Percentiles rank a stretch among this genome's conserved stretches.
phyloP scores from a whole-genome alignment of 2,888 invertebrate species.

The Psylliodes chrysocephalus region DNA sequence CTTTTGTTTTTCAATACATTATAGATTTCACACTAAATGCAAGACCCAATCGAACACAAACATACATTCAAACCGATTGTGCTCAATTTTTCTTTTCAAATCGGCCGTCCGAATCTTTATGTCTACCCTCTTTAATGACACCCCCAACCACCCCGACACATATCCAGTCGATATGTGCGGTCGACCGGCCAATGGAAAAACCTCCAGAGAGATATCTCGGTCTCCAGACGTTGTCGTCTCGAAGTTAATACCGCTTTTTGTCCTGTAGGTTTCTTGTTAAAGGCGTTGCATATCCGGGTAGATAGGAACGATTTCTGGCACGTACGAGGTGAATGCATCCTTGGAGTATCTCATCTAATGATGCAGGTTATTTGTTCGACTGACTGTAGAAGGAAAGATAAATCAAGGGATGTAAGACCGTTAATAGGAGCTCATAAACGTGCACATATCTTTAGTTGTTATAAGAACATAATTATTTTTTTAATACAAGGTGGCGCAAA shows the following conservation, averaged over 20 bases:
- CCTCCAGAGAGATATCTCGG: neutral
- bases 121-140: neutral
- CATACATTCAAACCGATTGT: no score
- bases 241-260: neutral
- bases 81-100: no score
- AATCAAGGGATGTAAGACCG: no score
- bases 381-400: neutral
- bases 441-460: no score
- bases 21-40: no score
- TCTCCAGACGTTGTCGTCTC: neutral
- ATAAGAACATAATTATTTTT: no score
- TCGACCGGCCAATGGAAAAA: neutral
- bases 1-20: no score
- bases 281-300: neutral
- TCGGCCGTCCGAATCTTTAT: no score
- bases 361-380: neutral
- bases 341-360: neutral
- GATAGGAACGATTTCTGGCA: neutral
- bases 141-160: neutral
- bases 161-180: neutral
- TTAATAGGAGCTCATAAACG: no score
- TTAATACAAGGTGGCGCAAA: no score
- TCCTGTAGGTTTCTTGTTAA: neutral
- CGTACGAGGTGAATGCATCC: constrained; percentile 1
- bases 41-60: no score